Base-by-base conservation (phyloP, 2,888 invertebrate genomes). In the Phytoseiulus persimilis region DNA sequence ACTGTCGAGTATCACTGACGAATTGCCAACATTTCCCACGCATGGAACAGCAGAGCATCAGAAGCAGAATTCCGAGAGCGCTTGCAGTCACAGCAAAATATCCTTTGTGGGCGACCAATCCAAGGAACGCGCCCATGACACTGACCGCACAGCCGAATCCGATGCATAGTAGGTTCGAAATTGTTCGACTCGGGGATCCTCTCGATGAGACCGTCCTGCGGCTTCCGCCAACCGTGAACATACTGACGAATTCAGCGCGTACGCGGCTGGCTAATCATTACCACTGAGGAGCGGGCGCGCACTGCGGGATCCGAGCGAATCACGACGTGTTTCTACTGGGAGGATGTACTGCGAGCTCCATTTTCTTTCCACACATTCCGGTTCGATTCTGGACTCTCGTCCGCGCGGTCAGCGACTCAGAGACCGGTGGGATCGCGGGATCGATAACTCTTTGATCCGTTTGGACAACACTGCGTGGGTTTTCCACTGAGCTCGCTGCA, bases 71-170 rank as follows among this genome's bases (percentile, higher is more conserved):
- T n/a, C 39, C 33, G n/a, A 87, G n/a, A n/a, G 87, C 45, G 32
- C 32, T 33, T n/a, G 31, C n/a, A 31, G 87, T 87, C n/a, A 87
- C 32, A 6, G 45, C 32, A 23, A 87, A 87, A n/a, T 87, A 87
- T 33, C 87, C 87, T 33, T 45, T 33, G 33, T 87, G 87, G 28
- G 87, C 45, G 28, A 87, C 87, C 31, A 87, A 5, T 31, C 87
- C 87, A 11, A 87, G 39, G 31, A 87, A 87, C 23, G 32, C 45
- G 6, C 87, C 87, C 87, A 87, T 87, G 31, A 87, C 87, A 45
- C 87, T 87, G 87, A 87, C 87, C 28, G 87, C 87, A 32, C 87
- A 33, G 2, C 87, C 87, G 87, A 87, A 87, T n/a, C 87, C 87
- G 87, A 87, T 87, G 87, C 87, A 87, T 32, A 87, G 87, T 32